These are phyloP conservation scores for Sarcophaga carnaria DNA, from an alignment of 2,888 invertebrate species.

Conservation along the genomic window DNA sequence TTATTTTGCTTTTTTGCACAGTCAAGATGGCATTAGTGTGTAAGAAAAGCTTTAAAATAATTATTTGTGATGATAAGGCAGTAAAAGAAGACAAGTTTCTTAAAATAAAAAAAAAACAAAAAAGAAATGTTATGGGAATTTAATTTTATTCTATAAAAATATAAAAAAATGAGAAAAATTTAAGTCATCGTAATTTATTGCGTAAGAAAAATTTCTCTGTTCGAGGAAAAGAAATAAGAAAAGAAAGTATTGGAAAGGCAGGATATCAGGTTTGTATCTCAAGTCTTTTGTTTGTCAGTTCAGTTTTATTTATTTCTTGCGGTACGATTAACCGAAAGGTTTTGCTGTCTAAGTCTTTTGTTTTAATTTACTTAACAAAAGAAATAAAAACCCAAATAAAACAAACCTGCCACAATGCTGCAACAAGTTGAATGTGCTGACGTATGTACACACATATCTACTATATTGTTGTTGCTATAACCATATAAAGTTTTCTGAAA, in stretches of 20 bases:
- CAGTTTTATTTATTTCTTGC: constrained; percentile 27
- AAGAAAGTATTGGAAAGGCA: constrained; percentile 52
- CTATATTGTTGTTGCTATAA: constrained; percentile 27
- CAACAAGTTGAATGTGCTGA: constrained; percentile 36
- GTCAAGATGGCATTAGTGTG: constrained; percentile 26
- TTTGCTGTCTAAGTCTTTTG: constrained; percentile 49
- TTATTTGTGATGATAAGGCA: constrained; percentile 50
- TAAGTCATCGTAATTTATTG: constrained; percentile 6
- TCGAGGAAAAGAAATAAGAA: constrained; percentile 22
- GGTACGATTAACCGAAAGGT: constrained; percentile 14
- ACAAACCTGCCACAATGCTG: neutral
- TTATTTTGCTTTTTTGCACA: neutral
- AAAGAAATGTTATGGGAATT: constrained; percentile 51
- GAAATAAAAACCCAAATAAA: neutral
- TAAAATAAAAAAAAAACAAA: constrained; percentile 1
- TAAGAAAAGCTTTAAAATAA: constrained; percentile 53
- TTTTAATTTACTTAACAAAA: constrained; percentile 11
- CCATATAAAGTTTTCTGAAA: constrained; percentile 20
- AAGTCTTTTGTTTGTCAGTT: constrained; percentile 31
- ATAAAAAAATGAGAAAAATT: constrained; percentile 10
- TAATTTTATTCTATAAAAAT: constrained; percentile 45
- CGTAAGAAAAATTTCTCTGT: constrained; percentile 53
- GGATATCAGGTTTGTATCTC: constrained; percentile 48
- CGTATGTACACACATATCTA: neutral
- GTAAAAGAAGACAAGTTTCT: constrained; percentile 51